Evolutionary conservation across 1,140 invertebrate genomes (phyloP).

Genomic region (Coenobita brevimanus): DNA sequence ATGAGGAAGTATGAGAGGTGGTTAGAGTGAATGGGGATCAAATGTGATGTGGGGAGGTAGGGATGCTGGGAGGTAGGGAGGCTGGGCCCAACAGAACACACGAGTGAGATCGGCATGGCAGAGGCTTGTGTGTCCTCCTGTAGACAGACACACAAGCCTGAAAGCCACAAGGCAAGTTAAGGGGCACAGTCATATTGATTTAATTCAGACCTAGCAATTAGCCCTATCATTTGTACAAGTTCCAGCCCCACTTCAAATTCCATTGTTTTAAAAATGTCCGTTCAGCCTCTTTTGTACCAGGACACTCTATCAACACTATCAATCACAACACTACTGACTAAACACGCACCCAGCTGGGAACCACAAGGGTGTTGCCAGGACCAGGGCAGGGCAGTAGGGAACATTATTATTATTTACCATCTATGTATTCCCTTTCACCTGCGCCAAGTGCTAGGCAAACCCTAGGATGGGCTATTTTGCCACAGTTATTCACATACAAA

Average conservation of each 20-base stretch:
- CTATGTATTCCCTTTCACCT: too few relatives aligned
- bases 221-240: slow-evolving; percentile 58
- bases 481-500: too few relatives aligned
- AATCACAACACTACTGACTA: too few relatives aligned
- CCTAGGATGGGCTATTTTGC: too few relatives aligned
- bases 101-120: slow-evolving; percentile 59
- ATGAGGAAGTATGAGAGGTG: too few relatives aligned
- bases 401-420: too few relatives aligned
- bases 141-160: slow-evolving; percentile 50
- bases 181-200: slow-evolving; percentile 47
- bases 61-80: slow-evolving; percentile 46
- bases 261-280: slow-evolving; percentile 26
- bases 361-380: too few relatives aligned
- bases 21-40: not conserved
- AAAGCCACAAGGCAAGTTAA: slow-evolving; percentile 56
- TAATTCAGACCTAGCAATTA: slow-evolving; percentile 52
- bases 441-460: too few relatives aligned
- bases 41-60: too few relatives aligned
- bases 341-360: too few relatives aligned
- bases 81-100: slow-evolving; percentile 56
- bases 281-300: slow-evolving; percentile 13
- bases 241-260: slow-evolving; percentile 41
- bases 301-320: too few relatives aligned
- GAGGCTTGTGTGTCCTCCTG: slow-evolving; percentile 38
- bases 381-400: too few relatives aligned